Percentiles rank a stretch among this genome's conserved stretches.
Evolutionary conservation across 2,797 vertebrate species (phyloP).

Genomic region (Aeoliscus strigatus): DNA sequence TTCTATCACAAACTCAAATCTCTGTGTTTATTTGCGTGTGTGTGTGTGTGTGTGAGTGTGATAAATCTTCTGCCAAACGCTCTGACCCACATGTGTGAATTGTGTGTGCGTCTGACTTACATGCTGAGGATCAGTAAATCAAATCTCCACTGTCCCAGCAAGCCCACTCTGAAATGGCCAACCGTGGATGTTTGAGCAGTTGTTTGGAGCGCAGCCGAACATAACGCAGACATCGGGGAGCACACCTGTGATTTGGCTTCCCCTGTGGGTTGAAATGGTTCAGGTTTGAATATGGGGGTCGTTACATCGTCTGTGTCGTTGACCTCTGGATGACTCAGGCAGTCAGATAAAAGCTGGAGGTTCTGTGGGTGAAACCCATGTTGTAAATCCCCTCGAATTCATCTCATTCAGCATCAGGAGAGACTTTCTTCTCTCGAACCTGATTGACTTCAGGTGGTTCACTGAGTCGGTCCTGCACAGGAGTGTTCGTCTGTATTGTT

Average conservation of each 20-base stretch:
- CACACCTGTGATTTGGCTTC: constrained; percentile 6
- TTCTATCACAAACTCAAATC: constrained; percentile 5
- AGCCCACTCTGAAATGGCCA: constrained; percentile 9
- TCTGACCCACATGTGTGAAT: constrained; percentile 4
- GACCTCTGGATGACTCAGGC: constrained; percentile 16
- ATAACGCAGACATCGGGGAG: background rate
- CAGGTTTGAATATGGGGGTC: constrained; percentile 27
- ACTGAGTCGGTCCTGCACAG: constrained; percentile 37
- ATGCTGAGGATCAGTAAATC: constrained; percentile 13
- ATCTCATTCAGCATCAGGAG: constrained; percentile 24
- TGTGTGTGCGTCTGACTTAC: background rate
- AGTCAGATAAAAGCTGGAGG: constrained; percentile 12
- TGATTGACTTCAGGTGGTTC: too few relatives aligned
- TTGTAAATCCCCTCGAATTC: constrained; percentile 22
- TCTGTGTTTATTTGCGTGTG: background rate
- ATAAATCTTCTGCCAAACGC: too few relatives aligned
- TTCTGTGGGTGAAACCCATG: constrained; percentile 22
- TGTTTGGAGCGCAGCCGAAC: constrained; percentile 4
- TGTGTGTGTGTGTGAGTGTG: constrained; percentile 2
- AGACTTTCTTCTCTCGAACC: constrained; percentile 16
- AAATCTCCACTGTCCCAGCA: background rate
- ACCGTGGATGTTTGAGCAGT: constrained; percentile 5
- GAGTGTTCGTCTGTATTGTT: constrained; percentile 17
- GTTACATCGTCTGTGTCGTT: constrained; percentile 46
- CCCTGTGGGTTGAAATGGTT: constrained; percentile 12